Percentiles rank a stretch among this genome's conserved stretches.
Conservation (phyloP, 2,113 vertebrate genomes). For the Oryctolagus cuniculus region DNA sequence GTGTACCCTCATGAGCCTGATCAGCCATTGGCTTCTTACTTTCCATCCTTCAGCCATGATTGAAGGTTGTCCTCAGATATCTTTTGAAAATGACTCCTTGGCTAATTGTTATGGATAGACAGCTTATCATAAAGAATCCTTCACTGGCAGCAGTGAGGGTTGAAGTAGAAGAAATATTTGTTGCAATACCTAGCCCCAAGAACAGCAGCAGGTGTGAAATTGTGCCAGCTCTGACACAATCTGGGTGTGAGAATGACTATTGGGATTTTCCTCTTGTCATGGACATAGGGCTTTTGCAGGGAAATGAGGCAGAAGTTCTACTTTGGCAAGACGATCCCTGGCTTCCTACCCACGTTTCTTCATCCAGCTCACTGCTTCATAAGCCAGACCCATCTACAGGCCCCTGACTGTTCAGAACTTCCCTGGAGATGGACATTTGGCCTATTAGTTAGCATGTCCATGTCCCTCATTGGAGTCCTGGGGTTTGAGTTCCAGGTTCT, state of each 20-base stretch:
- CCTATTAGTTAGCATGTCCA: no score
- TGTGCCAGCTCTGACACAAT: no score
- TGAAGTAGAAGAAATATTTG: not conserved
- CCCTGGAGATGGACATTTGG: not conserved
- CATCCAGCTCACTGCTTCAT: not conserved
- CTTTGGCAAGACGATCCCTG: not conserved
- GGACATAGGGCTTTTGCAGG: not conserved
- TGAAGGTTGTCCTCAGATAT: not conserved
- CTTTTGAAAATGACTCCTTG: not conserved
- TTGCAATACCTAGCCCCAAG: not conserved
- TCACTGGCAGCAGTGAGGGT: not conserved
- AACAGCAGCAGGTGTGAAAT: not conserved
- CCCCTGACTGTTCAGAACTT: not conserved
- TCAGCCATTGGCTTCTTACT: not conserved
- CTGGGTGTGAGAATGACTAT: not conserved
- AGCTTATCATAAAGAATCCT: not conserved
- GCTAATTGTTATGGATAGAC: not conserved
- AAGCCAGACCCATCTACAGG: not conserved
- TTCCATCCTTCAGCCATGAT: not conserved
- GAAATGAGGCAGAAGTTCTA: not conserved
- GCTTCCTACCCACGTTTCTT: not conserved
- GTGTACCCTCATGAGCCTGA: not conserved
- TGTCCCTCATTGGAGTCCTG: no score
- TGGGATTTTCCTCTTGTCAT: not conserved
- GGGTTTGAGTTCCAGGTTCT: no score